Evolutionary conservation across 1,140 invertebrate genomes (phyloP).

Genomic region (Diorhabda carinulata): DNA sequence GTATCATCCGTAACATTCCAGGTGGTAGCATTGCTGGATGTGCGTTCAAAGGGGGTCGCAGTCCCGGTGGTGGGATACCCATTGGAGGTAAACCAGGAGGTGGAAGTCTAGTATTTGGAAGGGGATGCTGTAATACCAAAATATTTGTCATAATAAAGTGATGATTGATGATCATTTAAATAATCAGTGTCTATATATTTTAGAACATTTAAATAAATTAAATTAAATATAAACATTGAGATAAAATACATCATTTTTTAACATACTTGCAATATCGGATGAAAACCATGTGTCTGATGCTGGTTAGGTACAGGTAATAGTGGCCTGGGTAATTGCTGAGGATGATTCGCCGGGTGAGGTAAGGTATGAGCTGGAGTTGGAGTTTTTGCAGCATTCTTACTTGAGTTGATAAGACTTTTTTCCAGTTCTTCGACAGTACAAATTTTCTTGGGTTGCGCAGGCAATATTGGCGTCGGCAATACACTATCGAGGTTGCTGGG

Average conservation of each 20-base stretch:
- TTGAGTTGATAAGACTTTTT: conserved; percentile 44
- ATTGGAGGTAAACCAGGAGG: conserved; percentile 42
- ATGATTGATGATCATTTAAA: no score
- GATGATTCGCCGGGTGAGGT: conserved; percentile 21
- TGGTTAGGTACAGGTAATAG: conserved; percentile 33
- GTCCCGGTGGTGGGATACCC: conserved; percentile 38
- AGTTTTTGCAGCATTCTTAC: conserved; percentile 26
- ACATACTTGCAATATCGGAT: conserved; percentile 25
- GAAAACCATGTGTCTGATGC: conserved; percentile 22
- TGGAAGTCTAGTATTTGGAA: conserved; percentile 25
- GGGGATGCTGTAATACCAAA: conserved; percentile 5
- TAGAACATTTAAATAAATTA: not conserved
- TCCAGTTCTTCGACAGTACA: conserved; percentile 58
- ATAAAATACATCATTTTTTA: not conserved
- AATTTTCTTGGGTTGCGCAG: conserved; percentile 39
- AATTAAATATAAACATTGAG: not conserved
- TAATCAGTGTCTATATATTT: no score
- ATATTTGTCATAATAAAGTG: not conserved
- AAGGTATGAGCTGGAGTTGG: conserved; percentile 29
- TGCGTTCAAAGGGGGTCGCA: conserved; percentile 30
- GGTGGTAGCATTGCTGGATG: conserved; percentile 25
- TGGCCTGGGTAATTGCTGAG: conserved; percentile 34
- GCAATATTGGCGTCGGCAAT: not conserved
- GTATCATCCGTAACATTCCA: conserved; percentile 26
- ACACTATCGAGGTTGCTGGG: not conserved